phyloP scores from a whole-genome alignment of 1,140 invertebrate genomes.

The Eulimnadia texana region DNA sequence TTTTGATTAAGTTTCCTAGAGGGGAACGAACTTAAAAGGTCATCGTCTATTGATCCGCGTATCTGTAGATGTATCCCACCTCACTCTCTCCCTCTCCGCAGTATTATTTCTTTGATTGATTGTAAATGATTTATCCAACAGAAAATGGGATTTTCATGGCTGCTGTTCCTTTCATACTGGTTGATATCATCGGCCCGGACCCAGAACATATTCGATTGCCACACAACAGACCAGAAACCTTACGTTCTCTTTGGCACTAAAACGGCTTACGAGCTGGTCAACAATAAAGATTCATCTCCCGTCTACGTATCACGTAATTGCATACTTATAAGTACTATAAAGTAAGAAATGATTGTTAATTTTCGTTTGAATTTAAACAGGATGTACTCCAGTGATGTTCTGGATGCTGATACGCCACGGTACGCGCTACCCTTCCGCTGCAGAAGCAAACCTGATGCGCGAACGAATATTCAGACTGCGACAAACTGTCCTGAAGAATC shows the following conservation, averaged over 20 bases:
- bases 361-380: constrained; percentile 25
- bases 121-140: too few relatives aligned
- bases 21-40: too few relatives aligned
- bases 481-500: constrained; percentile 41
- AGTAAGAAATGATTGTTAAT: neutral
- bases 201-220: constrained; percentile 34
- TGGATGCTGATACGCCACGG: constrained; percentile 47
- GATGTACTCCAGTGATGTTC: constrained; percentile 42
- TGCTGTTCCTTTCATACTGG: too few relatives aligned
- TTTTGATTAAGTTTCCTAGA: too few relatives aligned
- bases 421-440: constrained; percentile 38
- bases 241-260: constrained; percentile 44
- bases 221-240: constrained; percentile 38
- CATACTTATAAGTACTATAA: neutral
- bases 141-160: too few relatives aligned
- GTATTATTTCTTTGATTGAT: too few relatives aligned
- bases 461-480: constrained; percentile 35
- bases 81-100: too few relatives aligned
- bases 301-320: neutral
- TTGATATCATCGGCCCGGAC: neutral
- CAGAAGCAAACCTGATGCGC: constrained; percentile 34
- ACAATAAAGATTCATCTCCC: constrained; percentile 23
- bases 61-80: too few relatives aligned
- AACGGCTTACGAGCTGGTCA: constrained; percentile 45
- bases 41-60: too few relatives aligned